Evolutionary conservation across 2,797 vertebrate genomes (phyloP).

Genomic region (Orientallactaga sibirica): DNA sequence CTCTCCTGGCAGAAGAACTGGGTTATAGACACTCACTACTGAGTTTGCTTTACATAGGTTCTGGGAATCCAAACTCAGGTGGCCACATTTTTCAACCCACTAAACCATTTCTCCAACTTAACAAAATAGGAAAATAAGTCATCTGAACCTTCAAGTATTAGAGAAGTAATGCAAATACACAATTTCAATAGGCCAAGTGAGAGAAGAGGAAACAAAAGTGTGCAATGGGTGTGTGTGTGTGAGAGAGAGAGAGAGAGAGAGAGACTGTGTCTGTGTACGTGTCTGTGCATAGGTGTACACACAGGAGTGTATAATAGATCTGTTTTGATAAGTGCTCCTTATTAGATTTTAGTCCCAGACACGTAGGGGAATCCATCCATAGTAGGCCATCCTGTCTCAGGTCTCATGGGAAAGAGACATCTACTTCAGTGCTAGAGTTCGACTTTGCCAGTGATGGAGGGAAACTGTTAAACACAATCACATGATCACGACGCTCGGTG

Average conservation of each 20-base stretch:
- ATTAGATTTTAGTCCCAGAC: not conserved
- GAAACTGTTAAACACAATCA: constrained; percentile 41
- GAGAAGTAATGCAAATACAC: constrained; percentile 5
- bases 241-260: no score
- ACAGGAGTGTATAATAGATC: not conserved
- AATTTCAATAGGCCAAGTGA: constrained; percentile 34
- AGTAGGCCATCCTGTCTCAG: not conserved
- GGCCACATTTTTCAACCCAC: no score
- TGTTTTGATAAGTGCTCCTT: constrained; percentile 18
- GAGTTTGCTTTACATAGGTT: no score
- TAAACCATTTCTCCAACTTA: no score
- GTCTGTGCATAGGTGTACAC: rapidly evolving
- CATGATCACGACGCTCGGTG: constrained; percentile 14
- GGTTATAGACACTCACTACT: no score
- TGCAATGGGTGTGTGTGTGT: not conserved
- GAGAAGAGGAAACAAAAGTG: not conserved
- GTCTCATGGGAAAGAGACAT: constrained; percentile 23
- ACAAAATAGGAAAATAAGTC: not conserved
- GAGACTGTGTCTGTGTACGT: not conserved
- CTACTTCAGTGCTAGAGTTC: not conserved
- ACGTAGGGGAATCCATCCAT: not conserved
- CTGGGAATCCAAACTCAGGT: no score
- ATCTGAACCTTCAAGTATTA: not conserved
- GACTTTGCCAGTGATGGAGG: not conserved
- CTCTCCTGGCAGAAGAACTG: no score